phyloP scores from a whole-genome alignment of 2,888 invertebrate genomes.

The Macrophya annulata region DNA sequence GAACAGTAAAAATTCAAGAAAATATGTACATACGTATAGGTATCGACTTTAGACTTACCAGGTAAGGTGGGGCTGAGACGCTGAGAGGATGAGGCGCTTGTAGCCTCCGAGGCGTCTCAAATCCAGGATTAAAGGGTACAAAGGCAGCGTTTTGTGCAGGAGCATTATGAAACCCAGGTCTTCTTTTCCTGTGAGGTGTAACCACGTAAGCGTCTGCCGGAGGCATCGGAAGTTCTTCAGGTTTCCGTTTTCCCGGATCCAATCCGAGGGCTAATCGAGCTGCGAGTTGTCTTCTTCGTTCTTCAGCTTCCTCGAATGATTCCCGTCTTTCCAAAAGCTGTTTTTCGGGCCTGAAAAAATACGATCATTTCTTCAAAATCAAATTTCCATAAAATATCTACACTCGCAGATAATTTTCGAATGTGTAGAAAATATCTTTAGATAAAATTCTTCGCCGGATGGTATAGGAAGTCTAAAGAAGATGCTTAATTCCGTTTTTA shows the following conservation, averaged over 20 bases:
- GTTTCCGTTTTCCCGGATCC: constrained; percentile 84
- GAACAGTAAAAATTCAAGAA: background rate
- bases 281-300: constrained; percentile 75
- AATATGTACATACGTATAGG: too few relatives aligned
- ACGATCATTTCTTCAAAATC: background rate
- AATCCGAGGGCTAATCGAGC: constrained; percentile 83
- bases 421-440: background rate
- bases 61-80: constrained; percentile 87
- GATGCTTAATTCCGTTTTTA: background rate
- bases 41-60: constrained; percentile 69
- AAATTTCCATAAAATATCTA: too few relatives aligned
- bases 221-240: constrained; percentile 86
- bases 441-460: background rate
- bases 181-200: constrained; percentile 92
- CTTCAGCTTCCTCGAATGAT: constrained; percentile 76
- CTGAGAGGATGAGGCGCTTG: constrained; percentile 87
- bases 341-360: constrained; percentile 72
- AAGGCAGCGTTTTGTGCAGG: constrained; percentile 94
- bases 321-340: constrained; percentile 75
- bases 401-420: too few relatives aligned
- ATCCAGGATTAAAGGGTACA: constrained; percentile 85
- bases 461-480: background rate
- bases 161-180: constrained; percentile 93
- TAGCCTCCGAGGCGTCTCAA: constrained; percentile 80
- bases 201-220: constrained; percentile 92